phyloP scores from a whole-genome alignment of 2,113 vertebrate species.

The Hemiprocne comata region DNA sequence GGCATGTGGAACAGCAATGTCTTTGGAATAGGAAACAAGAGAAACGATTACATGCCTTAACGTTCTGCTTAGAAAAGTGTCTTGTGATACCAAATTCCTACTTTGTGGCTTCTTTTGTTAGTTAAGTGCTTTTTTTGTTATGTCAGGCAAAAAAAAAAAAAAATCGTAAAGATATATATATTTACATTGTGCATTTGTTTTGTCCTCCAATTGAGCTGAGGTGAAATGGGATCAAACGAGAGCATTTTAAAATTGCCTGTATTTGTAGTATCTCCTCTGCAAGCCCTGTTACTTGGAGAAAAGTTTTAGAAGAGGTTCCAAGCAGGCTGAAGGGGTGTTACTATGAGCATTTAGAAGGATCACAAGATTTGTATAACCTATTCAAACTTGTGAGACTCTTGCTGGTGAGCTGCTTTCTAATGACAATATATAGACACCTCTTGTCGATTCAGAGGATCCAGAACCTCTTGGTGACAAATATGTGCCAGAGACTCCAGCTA shows the following conservation, averaged over 20 bases:
- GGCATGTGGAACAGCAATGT: not conserved
- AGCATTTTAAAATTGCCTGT: not conserved
- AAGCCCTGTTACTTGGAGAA: not conserved
- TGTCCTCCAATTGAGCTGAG: not conserved
- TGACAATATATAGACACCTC: not conserved
- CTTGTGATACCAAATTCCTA: not conserved
- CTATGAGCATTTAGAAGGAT: not conserved
- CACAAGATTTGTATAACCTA: not conserved
- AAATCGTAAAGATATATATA: not conserved
- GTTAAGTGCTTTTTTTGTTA: not conserved
- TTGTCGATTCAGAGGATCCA: not conserved
- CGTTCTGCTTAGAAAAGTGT: not conserved
- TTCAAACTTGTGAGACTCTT: not conserved
- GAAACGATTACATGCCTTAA: not conserved
- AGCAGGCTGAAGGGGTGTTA: not conserved
- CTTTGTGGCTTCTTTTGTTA: not conserved
- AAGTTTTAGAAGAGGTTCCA: not conserved
- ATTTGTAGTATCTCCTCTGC: not conserved
- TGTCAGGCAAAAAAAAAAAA: not conserved
- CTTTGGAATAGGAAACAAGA: not conserved
- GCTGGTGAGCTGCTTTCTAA: not conserved
- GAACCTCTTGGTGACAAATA: not conserved
- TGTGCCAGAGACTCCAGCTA: slow-evolving; percentile 8
- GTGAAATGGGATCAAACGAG: not conserved
- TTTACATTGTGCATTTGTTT: not conserved